A percentile compares a stretch with the other conserved stretches of the same genome.
phyloP scores from a whole-genome alignment of 1,140 invertebrate species.

The Listronotus oregonensis region DNA sequence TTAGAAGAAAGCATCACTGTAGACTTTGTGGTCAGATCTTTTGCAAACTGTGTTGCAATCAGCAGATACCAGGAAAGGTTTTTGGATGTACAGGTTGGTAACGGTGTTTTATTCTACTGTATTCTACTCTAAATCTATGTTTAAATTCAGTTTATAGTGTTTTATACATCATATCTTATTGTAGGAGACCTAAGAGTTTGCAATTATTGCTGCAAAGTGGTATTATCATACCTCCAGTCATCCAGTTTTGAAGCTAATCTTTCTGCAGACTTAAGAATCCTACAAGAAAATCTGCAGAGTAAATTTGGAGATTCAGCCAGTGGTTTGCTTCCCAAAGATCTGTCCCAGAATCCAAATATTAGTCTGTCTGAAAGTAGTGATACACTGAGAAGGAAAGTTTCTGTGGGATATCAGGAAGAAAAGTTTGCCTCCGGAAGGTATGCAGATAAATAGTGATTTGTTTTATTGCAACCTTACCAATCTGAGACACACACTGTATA shows the following conservation, averaged over 20 bases:
- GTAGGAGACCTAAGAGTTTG: constrained; percentile 87
- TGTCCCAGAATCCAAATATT: constrained; percentile 28
- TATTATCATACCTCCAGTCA: constrained; percentile 85
- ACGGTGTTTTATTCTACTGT: constrained; percentile 13
- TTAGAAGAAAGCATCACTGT: constrained; percentile 92
- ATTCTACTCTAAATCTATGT: neutral
- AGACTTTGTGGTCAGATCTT: constrained; percentile 96
- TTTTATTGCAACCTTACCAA: too few species aligned
- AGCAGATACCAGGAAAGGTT: constrained; percentile 91
- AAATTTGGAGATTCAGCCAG: constrained; percentile 62
- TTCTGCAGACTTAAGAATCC: constrained; percentile 75
- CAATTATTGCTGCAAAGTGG: constrained; percentile 92
- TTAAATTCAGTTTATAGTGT: neutral
- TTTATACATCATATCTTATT: constrained; percentile 27
- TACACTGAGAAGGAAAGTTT: constrained; percentile 63
- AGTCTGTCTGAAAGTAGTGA: constrained; percentile 37
- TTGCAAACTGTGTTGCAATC: constrained; percentile 95
- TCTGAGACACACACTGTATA: too few species aligned
- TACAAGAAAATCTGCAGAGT: constrained; percentile 81
- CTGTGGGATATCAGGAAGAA: constrained; percentile 79
- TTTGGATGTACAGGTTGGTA: constrained; percentile 77
- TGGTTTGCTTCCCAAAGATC: constrained; percentile 30
- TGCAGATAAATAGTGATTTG: neutral
- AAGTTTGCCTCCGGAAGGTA: constrained; percentile 68
- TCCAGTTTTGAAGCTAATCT: constrained; percentile 75